Evolutionary conservation across 2,888 invertebrate species (phyloP), one percentile per base, ranked within the genome.

Genomic region (Morpho deidamia): DNA sequence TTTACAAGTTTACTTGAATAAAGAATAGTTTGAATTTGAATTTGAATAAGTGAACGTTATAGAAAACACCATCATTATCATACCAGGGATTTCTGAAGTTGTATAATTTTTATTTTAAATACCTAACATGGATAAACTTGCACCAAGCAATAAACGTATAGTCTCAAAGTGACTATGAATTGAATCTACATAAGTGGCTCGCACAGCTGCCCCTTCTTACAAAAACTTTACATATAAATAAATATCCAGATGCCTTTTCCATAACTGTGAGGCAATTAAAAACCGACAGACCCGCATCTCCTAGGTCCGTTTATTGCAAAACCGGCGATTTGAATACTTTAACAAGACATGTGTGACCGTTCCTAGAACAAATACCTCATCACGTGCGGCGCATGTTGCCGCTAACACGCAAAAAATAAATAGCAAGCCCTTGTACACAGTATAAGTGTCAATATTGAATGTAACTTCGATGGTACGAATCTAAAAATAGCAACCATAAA

Each of bases 351-450:
- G 74, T 81, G 83, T 69, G 62, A 64, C 69, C 69, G 67, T 85
- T 87, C 85, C 76, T 81, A 85, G 84, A 85, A 86, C 71, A 72
- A 10, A 64, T 64, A 64, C 58, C 61, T 62, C 63, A 56, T 77
- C 82, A 86, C 77, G 75, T 83, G 84, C 70, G 65, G 53, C 61
- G 65, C 79, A 82, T 76, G 74, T 78, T 81, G 64, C 61, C 52
- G 53, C 50, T 53, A 54, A 47, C 56, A 11, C 64, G 67, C 71
- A 78, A 78, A 77, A 80, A 74, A 73, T 67, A 64, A 48, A 48
- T 40, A 39, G 66, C 72, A 66, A 72, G 67, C 70, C 64, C 70
- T 71, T 69, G 51, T 49, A 54, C 58, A 41, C 49, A 23, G 35
- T 23, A 50, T 44, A 53, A 59, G 53, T 56, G 53, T 41, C 47